phyloP scores from a whole-genome alignment of 2,888 invertebrate species.

The Onchidella celtica region DNA sequence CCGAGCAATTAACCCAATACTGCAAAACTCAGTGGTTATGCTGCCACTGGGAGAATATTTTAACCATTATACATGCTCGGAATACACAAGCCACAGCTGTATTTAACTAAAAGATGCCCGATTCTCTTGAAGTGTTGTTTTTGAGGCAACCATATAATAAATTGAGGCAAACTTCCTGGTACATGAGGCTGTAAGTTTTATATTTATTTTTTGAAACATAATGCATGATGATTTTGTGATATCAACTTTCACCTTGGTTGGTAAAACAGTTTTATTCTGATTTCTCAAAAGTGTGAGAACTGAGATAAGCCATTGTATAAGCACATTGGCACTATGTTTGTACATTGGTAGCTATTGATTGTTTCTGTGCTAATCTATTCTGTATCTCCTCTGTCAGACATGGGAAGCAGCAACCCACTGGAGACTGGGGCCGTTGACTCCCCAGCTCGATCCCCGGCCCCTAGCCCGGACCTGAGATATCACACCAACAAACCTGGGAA shows the following conservation, averaged over 20 bases:
- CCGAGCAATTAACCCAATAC: too few relatives aligned
- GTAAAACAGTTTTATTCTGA: neutral
- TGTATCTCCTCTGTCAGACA: neutral
- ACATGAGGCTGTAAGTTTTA: too few relatives aligned
- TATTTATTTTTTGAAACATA: neutral
- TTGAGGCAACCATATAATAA: too few relatives aligned
- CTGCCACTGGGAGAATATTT: too few relatives aligned
- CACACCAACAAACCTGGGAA: neutral
- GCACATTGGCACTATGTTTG: neutral
- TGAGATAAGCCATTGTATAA: too few relatives aligned
- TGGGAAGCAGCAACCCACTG: slow-evolving; percentile 26
- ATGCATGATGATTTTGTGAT: neutral
- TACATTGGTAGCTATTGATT: neutral
- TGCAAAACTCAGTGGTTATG: too few relatives aligned
- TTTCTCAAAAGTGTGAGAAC: too few relatives aligned
- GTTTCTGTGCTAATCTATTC: neutral
- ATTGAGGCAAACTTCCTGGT: too few relatives aligned
- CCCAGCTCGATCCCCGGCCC: neutral
- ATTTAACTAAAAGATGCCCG: too few relatives aligned
- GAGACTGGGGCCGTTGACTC: slow-evolving; percentile 17
- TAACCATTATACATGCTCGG: too few relatives aligned
- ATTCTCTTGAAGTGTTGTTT: too few relatives aligned
- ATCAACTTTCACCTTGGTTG: neutral
- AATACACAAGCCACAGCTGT: too few relatives aligned
- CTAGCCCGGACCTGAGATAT: slow-evolving; percentile 15